Evolutionary conservation across 1,140 invertebrate species (phyloP), one percentile per base, ranked within the genome.

Genomic region (Diprion similis): DNA sequence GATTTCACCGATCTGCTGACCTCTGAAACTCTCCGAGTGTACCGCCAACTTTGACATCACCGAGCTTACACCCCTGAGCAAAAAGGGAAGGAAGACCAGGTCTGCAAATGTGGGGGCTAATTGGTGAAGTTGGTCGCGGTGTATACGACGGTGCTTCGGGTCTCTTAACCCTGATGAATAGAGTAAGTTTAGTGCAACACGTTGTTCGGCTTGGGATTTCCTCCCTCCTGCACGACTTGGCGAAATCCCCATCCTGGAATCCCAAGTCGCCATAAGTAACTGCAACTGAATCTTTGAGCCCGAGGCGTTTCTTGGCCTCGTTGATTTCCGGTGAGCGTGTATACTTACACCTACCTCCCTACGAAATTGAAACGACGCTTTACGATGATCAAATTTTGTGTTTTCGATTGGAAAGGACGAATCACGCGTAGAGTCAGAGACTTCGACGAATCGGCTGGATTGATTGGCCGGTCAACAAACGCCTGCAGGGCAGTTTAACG

Each of bases 131-230:
- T 70, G 13, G 45, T 46, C 66, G 10, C 15, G 18, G 17, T 64
- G 59, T 17, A 64, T 15, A 45, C 69, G 15, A 13, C 11, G n/a
- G 13, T 37, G 24, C 24, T 68, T 24, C 46, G 69, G 19, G 13
- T 70, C 69, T 48, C 37, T 76, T 78, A 80, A 80, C 78, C 71
- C 74, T 80, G 79, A 82, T 80, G 81, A 82, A 82, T 81, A 81
- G 80, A 78, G 75, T 78, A 79, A 83, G 80, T 82, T 82, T 79
- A 68, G 75, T 76, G 75, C 82, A 79, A 83, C 78, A 78, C 81
- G 79, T 82, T 82, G 80, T 80, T 81, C 11, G 51, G 71, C 9
- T 9, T 59, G 11, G 51, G 51, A 59, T 59, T 59, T 17, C 11
- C 51, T 37, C n/a, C 4, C n/a, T 59, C 51, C 7, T 37, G 24